Conservation (phyloP, 2,888 invertebrate species). For the Anorthoa munda region DNA sequence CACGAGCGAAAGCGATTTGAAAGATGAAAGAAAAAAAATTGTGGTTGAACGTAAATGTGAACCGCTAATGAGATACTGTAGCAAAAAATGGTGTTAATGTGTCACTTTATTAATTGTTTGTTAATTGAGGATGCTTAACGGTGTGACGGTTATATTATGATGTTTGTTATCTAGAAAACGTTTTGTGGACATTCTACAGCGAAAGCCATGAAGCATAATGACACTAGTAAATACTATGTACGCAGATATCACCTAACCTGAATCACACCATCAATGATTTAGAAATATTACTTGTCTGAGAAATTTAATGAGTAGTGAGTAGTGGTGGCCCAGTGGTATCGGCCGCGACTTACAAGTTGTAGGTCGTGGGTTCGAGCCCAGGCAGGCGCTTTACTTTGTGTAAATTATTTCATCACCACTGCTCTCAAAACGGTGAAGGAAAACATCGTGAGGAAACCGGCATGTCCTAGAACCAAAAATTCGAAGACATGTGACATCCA, state of each 20-base stretch:
- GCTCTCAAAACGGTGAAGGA: too few relatives aligned
- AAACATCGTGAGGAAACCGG: too few relatives aligned
- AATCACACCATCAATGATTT: not conserved
- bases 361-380: too few relatives aligned
- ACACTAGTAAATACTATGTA: too few relatives aligned
- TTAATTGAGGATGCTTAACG: not conserved
- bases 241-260: not conserved
- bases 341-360: too few relatives aligned
- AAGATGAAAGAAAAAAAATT: conserved; percentile 1
- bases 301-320: too few relatives aligned
- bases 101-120: not conserved
- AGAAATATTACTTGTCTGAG: too few relatives aligned
- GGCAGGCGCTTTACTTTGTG: too few relatives aligned
- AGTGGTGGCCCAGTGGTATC: too few relatives aligned
- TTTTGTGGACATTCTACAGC: not conserved
- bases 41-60: not conserved
- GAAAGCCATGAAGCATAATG: not conserved
- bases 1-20: conserved; percentile 46
- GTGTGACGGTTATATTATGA: not conserved
- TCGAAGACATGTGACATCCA: too few relatives aligned
- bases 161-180: not conserved
- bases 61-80: conserved; percentile 9
- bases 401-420: too few relatives aligned
- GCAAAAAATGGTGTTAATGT: not conserved
- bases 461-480: too few relatives aligned